These are phyloP conservation scores for Dichetophora obliterata DNA, from an alignment of 2,888 invertebrate genomes.

Conservation along the genomic window DNA sequence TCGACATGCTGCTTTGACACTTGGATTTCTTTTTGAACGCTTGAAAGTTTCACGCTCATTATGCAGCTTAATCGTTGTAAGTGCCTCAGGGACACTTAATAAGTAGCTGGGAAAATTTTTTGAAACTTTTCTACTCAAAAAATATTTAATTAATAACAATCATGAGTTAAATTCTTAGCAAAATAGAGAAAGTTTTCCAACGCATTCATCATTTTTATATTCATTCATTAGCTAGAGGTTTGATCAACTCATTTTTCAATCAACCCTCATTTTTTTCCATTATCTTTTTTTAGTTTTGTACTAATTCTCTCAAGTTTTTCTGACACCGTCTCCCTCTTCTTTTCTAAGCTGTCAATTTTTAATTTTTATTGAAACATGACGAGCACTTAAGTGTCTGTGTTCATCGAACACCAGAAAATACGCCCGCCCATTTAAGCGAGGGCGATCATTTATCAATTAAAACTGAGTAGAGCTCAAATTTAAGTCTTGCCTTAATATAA, in stretches of 20 bases:
- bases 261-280: not conserved
- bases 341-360: not conserved
- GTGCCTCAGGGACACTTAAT: too few relatives aligned
- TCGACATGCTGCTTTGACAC: not conserved
- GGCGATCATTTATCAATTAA: too few relatives aligned
- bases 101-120: not conserved
- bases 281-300: not conserved
- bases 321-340: not conserved
- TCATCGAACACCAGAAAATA: not conserved
- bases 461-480: too few relatives aligned
- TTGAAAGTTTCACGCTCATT: too few relatives aligned
- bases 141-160: too few relatives aligned
- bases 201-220: not conserved
- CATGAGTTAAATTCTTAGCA: too few relatives aligned
- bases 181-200: too few relatives aligned
- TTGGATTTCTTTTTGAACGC: too few relatives aligned
- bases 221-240: not conserved
- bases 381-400: not conserved
- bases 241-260: conserved; percentile 14
- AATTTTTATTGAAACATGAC: not conserved
- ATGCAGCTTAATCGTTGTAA: too few relatives aligned
- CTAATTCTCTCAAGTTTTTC: not conserved
- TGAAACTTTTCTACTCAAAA: too few relatives aligned
- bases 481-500: too few relatives aligned
- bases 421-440: not conserved